phyloP scores from a whole-genome alignment of 2,888 invertebrate species.

The Caenorhabditis sinica region DNA sequence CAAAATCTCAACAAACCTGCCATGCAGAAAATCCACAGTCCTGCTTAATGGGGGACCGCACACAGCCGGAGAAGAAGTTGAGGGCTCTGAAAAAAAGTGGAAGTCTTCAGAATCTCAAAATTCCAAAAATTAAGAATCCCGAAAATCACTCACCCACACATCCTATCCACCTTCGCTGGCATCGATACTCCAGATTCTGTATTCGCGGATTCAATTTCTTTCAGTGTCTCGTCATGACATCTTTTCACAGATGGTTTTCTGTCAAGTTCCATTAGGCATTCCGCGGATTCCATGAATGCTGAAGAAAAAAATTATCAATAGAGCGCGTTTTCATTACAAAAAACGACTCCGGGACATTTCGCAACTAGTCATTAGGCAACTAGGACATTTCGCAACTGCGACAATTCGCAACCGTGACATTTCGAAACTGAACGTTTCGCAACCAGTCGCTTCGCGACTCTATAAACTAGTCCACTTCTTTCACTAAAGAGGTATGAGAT shows the following conservation, averaged over 20 bases:
- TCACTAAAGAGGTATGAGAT: no score
- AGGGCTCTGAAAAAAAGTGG: conserved; percentile 77
- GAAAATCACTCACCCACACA: conserved; percentile 79
- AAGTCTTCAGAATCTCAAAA: not conserved
- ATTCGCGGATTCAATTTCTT: conserved; percentile 81
- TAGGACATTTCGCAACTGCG: no score
- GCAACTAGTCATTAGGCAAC: no score
- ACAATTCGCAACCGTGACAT: no score
- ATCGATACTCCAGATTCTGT: conserved; percentile 75
- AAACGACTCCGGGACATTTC: no score
- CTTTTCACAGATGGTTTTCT: conserved; percentile 79
- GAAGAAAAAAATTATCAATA: conserved; percentile 60
- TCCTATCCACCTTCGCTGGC: conserved; percentile 79
- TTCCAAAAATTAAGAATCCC: not conserved
- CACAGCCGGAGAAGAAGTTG: conserved; percentile 82
- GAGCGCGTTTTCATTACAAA: not conserved
- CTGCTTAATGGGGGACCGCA: conserved; percentile 77
- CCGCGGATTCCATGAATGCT: conserved; percentile 83
- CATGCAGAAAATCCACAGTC: conserved; percentile 80
- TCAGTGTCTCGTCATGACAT: conserved; percentile 82
- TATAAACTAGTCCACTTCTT: no score
- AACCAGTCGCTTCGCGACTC: no score
- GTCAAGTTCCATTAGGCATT: conserved; percentile 83
- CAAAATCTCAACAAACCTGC: conserved; percentile 56
- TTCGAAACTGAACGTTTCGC: no score